These are phyloP conservation scores for Donacobius atricapilla DNA, from an alignment of 2,113 vertebrate genomes.

Conservation along the genomic window DNA sequence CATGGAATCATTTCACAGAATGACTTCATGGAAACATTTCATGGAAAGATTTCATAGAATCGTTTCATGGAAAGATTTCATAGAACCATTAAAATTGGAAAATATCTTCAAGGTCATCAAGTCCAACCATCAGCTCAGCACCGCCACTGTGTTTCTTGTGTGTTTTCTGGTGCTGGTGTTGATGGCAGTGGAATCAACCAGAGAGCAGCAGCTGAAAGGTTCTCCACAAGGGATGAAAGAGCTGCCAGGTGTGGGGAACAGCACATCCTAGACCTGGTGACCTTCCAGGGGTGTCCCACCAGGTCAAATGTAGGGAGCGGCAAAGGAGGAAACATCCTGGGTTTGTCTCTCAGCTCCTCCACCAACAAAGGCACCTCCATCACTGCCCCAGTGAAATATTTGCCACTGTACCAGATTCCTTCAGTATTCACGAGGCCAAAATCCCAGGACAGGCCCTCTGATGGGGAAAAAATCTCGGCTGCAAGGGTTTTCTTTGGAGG, in stretches of 20 bases:
- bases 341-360: neutral
- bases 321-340: rapidly evolving
- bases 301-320: neutral
- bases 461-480: neutral
- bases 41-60: no score
- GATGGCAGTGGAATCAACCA: neutral
- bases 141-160: rapidly evolving
- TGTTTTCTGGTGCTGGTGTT: neutral
- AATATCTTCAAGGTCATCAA: neutral
- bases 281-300: neutral
- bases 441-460: neutral
- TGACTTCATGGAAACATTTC: rapidly evolving
- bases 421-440: neutral
- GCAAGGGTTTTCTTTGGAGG: neutral
- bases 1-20: rapidly evolving
- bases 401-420: neutral
- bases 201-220: neutral
- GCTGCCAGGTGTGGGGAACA: neutral
- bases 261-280: neutral
- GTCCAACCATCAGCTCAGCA: neutral
- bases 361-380: neutral
- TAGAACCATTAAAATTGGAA: neutral
- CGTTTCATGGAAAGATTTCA: neutral
- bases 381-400: neutral
- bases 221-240: neutral